Base-by-base conservation (phyloP, 1,140 invertebrate genomes). In the Atta colombica region DNA sequence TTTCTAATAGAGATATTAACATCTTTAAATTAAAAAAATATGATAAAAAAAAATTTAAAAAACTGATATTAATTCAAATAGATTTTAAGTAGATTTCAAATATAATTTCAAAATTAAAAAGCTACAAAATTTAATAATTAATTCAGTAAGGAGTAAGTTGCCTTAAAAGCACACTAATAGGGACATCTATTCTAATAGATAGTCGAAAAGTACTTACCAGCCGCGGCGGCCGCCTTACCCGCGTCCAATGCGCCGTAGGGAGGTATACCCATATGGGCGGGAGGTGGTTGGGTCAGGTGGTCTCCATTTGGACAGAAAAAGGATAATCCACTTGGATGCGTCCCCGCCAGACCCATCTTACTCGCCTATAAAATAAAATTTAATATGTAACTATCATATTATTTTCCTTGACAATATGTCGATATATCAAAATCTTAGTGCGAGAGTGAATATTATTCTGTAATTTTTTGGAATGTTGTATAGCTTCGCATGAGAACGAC, bases 221-320 rank as follows among this genome's bases (percentile, higher is more conserved):
- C 95, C 87, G 94, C 94, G 63, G 95, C 95, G 78, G 96, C 96
- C 91, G 96, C 95, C 91, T 96, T 96, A 93, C 97, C 97, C 63
- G 97, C 97, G 95, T 98, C 98, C 94, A 98, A 96, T 94, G 98
- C 98, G 65, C 94, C 95, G 95, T 99, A 99, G 63, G 98, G 98
- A 82, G 98, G 98, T 91, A 99, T 99, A 91, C 99, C 99, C 98
- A 99, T 99, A 95, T 99, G 99, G 89, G 99, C 99, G 16, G 99
- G 99, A 28, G 99, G 99, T 80, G 99, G 99, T 95, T 99, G 98
- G 53, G 98, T 97, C 90, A 98, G 95, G 63, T 97, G 97, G 66
- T 96, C 96, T 74, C 98, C 98, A 93, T 98, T 98, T 91, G 98
- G 98, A 95, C 98, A 99, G 96, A 99, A 99, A 94, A 98, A 98